Evolutionary conservation across 1,140 invertebrate species (phyloP), one percentile per base, ranked within the genome.

Genomic region (Coenobita brevimanus): DNA sequence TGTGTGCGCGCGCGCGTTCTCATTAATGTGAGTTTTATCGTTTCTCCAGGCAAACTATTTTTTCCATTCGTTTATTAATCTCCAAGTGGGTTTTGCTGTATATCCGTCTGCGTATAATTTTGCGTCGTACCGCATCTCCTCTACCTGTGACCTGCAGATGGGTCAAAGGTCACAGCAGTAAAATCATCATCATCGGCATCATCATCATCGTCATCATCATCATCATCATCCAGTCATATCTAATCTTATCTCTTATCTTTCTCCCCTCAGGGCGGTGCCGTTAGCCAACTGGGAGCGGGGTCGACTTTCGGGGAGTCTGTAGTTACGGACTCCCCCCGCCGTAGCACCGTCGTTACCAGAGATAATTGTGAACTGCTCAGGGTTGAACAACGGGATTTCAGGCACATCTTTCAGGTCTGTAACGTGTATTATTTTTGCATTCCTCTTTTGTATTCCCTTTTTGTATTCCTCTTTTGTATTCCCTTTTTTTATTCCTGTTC

Each of bases 311-410:
- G 83, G 46, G 84, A 87, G 84, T 80, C 76, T 30, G 84, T 87
- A 38, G 36, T 87, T 21, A 71, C 33, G 6, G 84, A 87, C 76
- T 24, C 64, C n/a, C 84, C 84, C 0, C 24, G 84, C 10, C 36
- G 62, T 21, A 71, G 38, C 76, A 87, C 84, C 84, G 36, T 87
- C 76, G 38, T 81, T 76, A 87, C 84, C 17, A 36, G 76, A 30
- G 84, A 87, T 33, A 87, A 87, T 76, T 87, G 84, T 24, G 76
- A 87, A 36, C 84, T 87, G 24, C 84, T 87, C n/a, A 80, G 84
- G 84, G 84, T 87, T 27, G 84, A 87, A 30, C 84, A 87, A 64
- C 50, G 64, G 64, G 84, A 87, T 62, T 87, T 87, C 84, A 64
- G 76, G 64, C 64, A 87, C 50, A 71, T 87, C n/a, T 87, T 75